These are phyloP conservation scores for Cheilosia scutellata DNA, from an alignment of 2,888 invertebrate species.

Conservation along the genomic window DNA sequence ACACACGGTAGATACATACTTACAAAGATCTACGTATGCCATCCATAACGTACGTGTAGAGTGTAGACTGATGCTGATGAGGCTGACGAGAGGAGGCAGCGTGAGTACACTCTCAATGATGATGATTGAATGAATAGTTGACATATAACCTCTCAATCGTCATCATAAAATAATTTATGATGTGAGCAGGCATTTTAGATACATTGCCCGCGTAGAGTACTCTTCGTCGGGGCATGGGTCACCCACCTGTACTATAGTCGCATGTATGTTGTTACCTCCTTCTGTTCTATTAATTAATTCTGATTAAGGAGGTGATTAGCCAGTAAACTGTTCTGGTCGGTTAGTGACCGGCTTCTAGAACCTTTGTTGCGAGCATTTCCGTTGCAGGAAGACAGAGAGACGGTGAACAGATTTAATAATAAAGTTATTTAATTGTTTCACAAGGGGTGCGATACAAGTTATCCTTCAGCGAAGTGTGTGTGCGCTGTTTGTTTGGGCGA, in stretches of 20 bases:
- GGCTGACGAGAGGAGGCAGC: neutral
- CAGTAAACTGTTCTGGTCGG: neutral
- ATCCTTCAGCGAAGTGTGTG: neutral
- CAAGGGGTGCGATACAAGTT: slow-evolving; percentile 9
- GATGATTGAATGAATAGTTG: slow-evolving; percentile 62
- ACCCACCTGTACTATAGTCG: slow-evolving; percentile 25
- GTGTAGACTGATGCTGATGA: slow-evolving; percentile 10
- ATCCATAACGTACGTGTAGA: neutral
- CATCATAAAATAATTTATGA: slow-evolving; percentile 47
- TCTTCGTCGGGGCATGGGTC: slow-evolving; percentile 35
- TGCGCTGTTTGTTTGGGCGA: neutral
- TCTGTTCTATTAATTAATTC: slow-evolving; percentile 35
- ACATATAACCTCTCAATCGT: slow-evolving; percentile 56
- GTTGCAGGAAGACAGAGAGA: neutral
- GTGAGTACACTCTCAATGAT: slow-evolving; percentile 38
- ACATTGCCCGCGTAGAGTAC: neutral
- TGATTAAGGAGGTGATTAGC: slow-evolving; percentile 35
- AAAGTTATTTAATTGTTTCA: neutral
- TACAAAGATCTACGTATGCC: slow-evolving; percentile 2
- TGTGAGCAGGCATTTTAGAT: slow-evolving; percentile 20
- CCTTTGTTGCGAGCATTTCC: neutral
- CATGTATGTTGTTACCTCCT: slow-evolving; percentile 1
- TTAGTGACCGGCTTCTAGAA: slow-evolving; percentile 15
- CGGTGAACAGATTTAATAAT: too few relatives aligned
- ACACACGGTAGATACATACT: neutral